Base-by-base conservation (phyloP, 2,888 invertebrate species). In the Euproctis similis region DNA sequence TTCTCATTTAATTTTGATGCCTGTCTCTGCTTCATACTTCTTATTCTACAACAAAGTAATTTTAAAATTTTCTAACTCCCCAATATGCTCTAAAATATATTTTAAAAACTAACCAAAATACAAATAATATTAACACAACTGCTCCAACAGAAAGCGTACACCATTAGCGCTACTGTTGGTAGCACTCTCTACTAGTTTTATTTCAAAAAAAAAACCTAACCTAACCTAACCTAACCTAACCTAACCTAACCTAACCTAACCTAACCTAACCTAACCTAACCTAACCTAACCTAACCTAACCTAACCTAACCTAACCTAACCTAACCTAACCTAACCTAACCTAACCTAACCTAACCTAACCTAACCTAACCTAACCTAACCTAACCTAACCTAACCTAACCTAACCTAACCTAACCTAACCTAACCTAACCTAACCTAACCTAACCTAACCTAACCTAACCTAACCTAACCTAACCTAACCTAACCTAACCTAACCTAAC, bases 231-330 rank as follows among this genome's bases (percentile, higher is more conserved):
- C 25, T 30, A 30, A 30, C 30, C 30, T 30, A 30, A 30, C 30
- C 30, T 30, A 30, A 30, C 29, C 29, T 29, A 29, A 29, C 29
- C 29, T 29, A 29, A 29, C 29, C 29, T 29, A 29, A 29, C 29
- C 29, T 29, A 23, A 24, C 24, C 24, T 24, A 24, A 23, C 24
- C 24, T 24, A 24, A 24, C 24, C 24, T 24, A 24, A 24, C 24
- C 24, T 24, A 24, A 24, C 24, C 24, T 24, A 24, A 24, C 24
- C 24, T 24, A 24, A 24, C 24, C 24, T 24, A 24, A 24, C 24
- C 24, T 24, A 24, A 24, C 24, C 24, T 24, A 24, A 24, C 24
- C 24, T 24, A 24, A 24, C 24, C 24, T 24, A 24, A 24, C 24
- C 24, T 24, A 24, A 24, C 24, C 24, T 24, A 24, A 24, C 24